These are phyloP conservation scores for Onchidella celtica DNA, from an alignment of 2,888 invertebrate genomes.

Conservation along the genomic window DNA sequence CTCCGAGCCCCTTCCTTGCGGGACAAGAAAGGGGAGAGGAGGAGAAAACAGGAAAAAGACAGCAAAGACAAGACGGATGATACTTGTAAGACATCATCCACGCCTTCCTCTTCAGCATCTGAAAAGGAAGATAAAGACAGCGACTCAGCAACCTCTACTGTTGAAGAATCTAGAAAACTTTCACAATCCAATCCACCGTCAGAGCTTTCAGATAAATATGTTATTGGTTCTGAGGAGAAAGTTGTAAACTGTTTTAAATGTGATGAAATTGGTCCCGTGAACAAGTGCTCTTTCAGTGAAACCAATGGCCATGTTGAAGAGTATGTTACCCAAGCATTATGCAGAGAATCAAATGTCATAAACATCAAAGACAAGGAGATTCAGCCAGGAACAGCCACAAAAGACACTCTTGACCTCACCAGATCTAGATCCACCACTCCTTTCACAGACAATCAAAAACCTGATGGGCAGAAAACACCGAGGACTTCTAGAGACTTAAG, in stretches of 20 bases:
- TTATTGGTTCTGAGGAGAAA: not conserved
- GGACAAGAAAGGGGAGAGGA: slow-evolving; percentile 42
- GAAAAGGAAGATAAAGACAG: slow-evolving; percentile 3
- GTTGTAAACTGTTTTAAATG: not conserved
- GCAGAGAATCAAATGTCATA: not conserved
- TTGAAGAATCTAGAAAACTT: not conserved
- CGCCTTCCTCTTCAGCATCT: not conserved
- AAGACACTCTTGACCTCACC: not conserved
- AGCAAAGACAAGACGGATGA: not conserved
- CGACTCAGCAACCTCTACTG: not conserved
- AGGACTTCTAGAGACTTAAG: slow-evolving; percentile 3
- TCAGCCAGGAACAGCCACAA: not conserved
- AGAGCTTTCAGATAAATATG: not conserved
- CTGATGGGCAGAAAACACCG: not conserved
- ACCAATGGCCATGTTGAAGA: slow-evolving; percentile 19
- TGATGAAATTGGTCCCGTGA: not conserved
- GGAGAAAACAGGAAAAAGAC: slow-evolving; percentile 14
- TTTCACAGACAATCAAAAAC: not conserved
- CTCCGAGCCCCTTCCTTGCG: slow-evolving; percentile 66
- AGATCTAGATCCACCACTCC: not conserved
- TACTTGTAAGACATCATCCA: not conserved
- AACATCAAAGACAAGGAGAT: not conserved
- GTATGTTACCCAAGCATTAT: not conserved
- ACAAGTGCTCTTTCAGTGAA: not conserved
- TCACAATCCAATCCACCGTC: not conserved